Conservation (phyloP, 2,113 vertebrate genomes). For the Eonycteris spelaea region DNA sequence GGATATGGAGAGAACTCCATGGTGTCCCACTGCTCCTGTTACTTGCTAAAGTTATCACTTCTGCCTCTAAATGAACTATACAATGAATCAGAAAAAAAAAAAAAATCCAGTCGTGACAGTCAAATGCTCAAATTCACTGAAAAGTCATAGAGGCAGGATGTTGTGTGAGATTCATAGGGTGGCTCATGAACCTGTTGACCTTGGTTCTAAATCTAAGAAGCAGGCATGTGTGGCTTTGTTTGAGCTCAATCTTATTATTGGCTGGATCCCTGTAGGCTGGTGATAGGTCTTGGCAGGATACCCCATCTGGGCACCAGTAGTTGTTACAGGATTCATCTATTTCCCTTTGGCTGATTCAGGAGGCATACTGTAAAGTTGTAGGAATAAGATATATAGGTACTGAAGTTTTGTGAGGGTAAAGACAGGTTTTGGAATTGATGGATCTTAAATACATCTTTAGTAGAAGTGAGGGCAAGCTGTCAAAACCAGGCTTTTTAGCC, state of each 20-base stretch:
- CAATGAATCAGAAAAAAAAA: background rate
- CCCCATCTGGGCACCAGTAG: background rate
- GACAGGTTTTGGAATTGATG: background rate
- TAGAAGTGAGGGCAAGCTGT: background rate
- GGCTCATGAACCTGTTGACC: background rate
- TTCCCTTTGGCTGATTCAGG: background rate
- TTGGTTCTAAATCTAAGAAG: background rate
- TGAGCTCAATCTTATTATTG: background rate
- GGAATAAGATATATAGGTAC: background rate
- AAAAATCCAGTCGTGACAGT: background rate
- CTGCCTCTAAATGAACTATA: background rate
- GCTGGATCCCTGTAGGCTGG: background rate
- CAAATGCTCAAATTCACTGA: background rate
- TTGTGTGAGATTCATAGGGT: background rate
- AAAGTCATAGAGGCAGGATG: background rate
- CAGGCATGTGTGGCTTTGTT: background rate
- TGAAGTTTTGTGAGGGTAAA: background rate
- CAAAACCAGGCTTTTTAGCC: background rate
- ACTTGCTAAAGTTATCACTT: background rate
- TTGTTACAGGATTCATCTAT: background rate
- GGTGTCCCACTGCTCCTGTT: background rate
- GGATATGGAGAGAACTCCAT: background rate
- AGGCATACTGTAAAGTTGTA: background rate
- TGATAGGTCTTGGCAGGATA: background rate
- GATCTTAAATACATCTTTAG: background rate